Percentiles rank a stretch among this genome's conserved stretches.
Conservation (phyloP, 2,113 vertebrate species). For the Seriola dumerili region DNA sequence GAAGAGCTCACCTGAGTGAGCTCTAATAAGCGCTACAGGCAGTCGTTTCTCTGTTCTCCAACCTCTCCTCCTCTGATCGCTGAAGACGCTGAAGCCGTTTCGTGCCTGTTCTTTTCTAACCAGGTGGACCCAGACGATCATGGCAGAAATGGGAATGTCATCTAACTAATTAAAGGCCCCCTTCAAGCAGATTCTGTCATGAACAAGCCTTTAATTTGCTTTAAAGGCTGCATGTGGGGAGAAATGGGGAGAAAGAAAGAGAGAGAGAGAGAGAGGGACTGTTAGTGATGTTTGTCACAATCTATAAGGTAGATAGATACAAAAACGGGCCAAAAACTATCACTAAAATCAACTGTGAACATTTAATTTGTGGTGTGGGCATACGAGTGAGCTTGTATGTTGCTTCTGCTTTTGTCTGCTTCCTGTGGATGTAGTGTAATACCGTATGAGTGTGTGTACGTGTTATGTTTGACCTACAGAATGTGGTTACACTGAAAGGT, state of each 20-base stretch:
- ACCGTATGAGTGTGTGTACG: background rate
- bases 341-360: background rate
- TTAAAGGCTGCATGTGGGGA: background rate
- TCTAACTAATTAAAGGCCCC: constrained; percentile 3
- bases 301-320: no score
- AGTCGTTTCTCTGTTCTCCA: background rate
- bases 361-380: no score
- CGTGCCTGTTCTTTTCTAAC: background rate
- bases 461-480: background rate
- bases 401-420: background rate
- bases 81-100: background rate
- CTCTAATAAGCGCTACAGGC: background rate
- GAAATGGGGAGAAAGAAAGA: background rate
- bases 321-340: background rate
- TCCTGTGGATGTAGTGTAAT: no score
- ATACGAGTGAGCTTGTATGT: background rate
- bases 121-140: background rate
- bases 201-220: constrained; percentile 18
- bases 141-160: constrained; percentile 37
- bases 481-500: background rate
- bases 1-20: background rate
- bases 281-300: background rate
- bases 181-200: background rate
- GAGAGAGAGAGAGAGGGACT: background rate
- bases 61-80: background rate